phyloP scores from a whole-genome alignment of 2,797 vertebrate species.

The Silurus lanzhouensis region DNA sequence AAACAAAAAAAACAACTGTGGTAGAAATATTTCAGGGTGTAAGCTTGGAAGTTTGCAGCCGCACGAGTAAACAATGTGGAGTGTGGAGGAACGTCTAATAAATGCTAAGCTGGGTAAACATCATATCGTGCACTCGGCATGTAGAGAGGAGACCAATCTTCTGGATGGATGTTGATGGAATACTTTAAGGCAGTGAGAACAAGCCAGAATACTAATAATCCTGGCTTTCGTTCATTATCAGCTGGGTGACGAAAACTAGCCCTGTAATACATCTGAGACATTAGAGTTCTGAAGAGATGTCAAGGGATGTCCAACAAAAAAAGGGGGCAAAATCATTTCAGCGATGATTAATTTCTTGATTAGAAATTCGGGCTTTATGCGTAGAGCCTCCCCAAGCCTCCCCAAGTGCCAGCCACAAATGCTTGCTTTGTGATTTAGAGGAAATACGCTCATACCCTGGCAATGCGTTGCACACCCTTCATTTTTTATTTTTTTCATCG shows the following conservation, averaged over 20 bases:
- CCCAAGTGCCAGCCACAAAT: constrained; percentile 4
- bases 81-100: constrained; percentile 8
- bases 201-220: constrained; percentile 9
- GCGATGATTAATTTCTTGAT: constrained; percentile 18
- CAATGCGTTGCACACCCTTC: constrained; percentile 10
- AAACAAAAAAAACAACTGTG: background rate
- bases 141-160: background rate
- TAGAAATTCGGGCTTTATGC: background rate
- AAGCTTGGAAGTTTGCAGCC: constrained; percentile 2
- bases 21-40: background rate
- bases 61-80: background rate
- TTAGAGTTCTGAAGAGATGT: background rate
- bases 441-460: constrained; percentile 17
- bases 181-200: background rate
- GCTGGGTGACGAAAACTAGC: constrained; percentile 4
- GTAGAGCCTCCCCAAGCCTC: background rate
- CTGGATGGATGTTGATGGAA: background rate
- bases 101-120: constrained; percentile 19
- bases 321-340: constrained; percentile 6
- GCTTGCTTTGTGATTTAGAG: constrained; percentile 10
- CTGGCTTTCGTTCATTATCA: constrained; percentile 8
- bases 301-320: background rate
- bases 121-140: background rate
- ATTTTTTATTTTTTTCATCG: constrained; percentile 30
- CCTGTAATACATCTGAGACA: background rate